phyloP scores from a whole-genome alignment of 2,113 vertebrate genomes.

The Percopsis transmontana region DNA sequence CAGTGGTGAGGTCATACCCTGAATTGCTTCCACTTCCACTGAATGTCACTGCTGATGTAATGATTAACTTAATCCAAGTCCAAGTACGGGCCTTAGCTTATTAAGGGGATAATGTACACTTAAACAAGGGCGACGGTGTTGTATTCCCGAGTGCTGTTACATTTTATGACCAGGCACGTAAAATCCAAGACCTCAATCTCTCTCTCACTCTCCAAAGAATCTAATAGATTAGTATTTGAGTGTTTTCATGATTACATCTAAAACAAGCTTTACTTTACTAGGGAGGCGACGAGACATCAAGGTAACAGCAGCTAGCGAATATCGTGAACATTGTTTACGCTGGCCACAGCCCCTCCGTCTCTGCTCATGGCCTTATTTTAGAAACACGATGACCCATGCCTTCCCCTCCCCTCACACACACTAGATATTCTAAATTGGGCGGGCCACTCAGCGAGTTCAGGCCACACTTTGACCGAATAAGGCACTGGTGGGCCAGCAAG shows the following conservation, averaged over 20 bases:
- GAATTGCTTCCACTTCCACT: neutral
- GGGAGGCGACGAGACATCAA: neutral
- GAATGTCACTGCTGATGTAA: conserved; percentile 9
- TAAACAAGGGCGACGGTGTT: conserved; percentile 4
- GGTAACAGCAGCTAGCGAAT: conserved; percentile 12
- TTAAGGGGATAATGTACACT: conserved; percentile 1
- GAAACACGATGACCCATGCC: conserved; percentile 30
- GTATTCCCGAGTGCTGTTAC: conserved; percentile 23
- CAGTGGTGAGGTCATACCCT: conserved; percentile 24
- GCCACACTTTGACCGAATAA: conserved; percentile 75
- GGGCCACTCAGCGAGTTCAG: conserved; percentile 63
- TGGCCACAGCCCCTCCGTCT: conserved; percentile 36
- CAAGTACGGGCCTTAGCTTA: neutral
- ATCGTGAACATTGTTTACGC: conserved; percentile 50
- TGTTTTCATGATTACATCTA: neutral
- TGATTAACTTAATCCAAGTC: neutral
- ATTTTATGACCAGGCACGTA: conserved; percentile 24
- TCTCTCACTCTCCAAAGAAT: neutral
- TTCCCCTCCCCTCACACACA: conserved; percentile 47
- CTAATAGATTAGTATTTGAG: neutral
- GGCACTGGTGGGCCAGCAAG: conserved; percentile 55
- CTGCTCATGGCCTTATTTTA: conserved; percentile 66
- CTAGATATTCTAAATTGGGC: conserved; percentile 69
- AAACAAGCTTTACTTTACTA: neutral
- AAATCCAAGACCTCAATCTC: neutral